A percentile compares a stretch with the other conserved stretches of the same genome.
Evolutionary conservation across 1,140 invertebrate species (phyloP).

Genomic region (Laodelphax striatellus): DNA sequence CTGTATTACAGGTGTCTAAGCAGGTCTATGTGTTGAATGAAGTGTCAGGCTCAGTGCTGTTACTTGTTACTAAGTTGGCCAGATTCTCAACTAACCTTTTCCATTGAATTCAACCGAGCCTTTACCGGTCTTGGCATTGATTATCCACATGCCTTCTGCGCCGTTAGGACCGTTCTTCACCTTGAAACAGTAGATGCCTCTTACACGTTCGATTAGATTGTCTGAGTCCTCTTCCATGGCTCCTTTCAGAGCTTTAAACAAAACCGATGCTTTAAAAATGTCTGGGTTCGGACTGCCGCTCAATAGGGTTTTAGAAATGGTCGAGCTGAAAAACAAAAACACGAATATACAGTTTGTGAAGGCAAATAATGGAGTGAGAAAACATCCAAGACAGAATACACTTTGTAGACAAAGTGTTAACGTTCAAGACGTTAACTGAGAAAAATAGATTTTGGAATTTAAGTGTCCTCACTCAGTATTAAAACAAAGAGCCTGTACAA

Average conservation of each 20-base stretch:
- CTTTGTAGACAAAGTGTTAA: no score
- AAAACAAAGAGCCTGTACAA: no score
- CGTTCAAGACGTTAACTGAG: no score
- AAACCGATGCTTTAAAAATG: conserved; percentile 60
- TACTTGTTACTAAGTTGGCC: no score
- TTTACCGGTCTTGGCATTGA: conserved; percentile 79
- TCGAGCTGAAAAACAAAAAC: background rate
- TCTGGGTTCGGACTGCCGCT: conserved; percentile 32
- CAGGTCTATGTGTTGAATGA: no score
- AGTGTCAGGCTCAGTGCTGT: no score
- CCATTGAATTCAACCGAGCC: conserved; percentile 72
- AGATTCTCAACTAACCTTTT: conserved; percentile 48
- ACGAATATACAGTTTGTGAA: background rate
- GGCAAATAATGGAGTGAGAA: no score
- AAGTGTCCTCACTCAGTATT: no score
- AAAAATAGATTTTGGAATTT: no score
- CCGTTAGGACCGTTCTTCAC: conserved; percentile 65
- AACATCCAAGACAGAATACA: no score
- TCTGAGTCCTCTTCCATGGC: conserved; percentile 73
- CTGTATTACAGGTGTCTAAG: no score
- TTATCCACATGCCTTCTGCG: conserved; percentile 73
- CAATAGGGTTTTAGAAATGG: background rate
- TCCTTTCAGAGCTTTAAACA: conserved; percentile 67
- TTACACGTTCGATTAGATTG: conserved; percentile 69
- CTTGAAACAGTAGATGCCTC: conserved; percentile 80